Percentiles rank a stretch among this genome's conserved stretches.
These are phyloP conservation scores for Alcedo atthis DNA, from an alignment of 2,797 vertebrate species.

Conservation along the genomic window DNA sequence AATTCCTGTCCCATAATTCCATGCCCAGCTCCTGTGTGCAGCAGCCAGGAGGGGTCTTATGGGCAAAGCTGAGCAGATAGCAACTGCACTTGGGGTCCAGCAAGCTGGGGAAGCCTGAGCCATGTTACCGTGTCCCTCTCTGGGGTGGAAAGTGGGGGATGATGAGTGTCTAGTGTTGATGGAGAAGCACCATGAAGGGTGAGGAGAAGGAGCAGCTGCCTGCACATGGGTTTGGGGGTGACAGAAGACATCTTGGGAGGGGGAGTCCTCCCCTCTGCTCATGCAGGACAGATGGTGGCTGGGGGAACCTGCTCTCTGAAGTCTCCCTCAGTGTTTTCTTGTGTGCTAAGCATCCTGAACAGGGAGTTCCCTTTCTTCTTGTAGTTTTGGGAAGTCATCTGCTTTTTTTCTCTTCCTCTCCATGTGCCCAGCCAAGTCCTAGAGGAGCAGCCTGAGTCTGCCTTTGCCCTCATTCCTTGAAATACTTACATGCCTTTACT, in stretches of 20 bases:
- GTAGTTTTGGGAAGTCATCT: background rate
- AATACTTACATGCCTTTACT: accelerated
- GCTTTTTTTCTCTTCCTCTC: background rate
- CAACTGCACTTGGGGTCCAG: too few species aligned
- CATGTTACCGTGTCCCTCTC: accelerated
- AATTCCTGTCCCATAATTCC: accelerated
- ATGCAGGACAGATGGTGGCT: accelerated
- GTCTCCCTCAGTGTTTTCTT: background rate
- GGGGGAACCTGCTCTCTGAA: background rate
- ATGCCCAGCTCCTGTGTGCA: accelerated
- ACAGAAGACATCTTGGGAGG: accelerated
- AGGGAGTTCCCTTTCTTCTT: background rate
- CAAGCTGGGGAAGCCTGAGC: accelerated
- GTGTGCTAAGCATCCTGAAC: background rate
- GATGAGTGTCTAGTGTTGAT: accelerated
- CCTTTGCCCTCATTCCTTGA: accelerated
- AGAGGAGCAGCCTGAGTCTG: background rate
- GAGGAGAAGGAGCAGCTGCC: too few species aligned
- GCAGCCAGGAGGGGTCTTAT: background rate
- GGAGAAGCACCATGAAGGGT: accelerated
- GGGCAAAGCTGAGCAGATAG: background rate
- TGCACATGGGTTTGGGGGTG: accelerated
- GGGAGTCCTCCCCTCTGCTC: background rate
- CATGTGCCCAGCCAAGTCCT: accelerated
- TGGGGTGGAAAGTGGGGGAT: background rate